Evolutionary conservation across 1,140 invertebrate genomes (phyloP).

Genomic region (Drosophila teissieri): DNA sequence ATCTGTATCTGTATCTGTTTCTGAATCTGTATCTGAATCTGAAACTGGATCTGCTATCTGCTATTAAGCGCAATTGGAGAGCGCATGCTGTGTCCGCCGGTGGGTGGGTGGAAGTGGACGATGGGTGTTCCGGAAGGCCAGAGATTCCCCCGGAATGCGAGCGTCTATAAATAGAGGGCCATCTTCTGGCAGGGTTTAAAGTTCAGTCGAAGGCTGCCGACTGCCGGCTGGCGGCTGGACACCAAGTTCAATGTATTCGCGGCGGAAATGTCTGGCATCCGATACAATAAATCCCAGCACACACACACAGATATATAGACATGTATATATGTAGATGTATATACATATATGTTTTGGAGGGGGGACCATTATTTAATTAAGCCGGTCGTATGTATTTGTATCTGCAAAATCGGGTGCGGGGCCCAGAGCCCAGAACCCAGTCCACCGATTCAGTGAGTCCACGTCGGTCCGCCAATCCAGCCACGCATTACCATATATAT

Average conservation of each 20-base stretch:
- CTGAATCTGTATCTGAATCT: slow-evolving; percentile 3
- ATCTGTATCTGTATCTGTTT: slow-evolving; percentile 14
- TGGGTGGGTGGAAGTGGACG: slow-evolving; percentile 1
- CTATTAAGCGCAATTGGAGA: slow-evolving; percentile 35
- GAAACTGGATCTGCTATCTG: background rate
- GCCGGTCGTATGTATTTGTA: slow-evolving; percentile 33
- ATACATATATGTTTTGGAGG: slow-evolving; percentile 1
- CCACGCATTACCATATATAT: slow-evolving; percentile 12
- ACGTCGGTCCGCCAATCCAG: slow-evolving; percentile 48
- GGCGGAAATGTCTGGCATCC: slow-evolving; percentile 69
- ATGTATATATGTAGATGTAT: background rate
- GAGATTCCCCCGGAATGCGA: slow-evolving; percentile 9
- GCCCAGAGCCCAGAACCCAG: slow-evolving; percentile 11
- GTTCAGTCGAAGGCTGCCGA: background rate
- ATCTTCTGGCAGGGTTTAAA: slow-evolving; percentile 7
- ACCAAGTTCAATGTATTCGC: slow-evolving; percentile 37
- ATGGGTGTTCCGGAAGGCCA: slow-evolving; percentile 31
- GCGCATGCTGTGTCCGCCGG: background rate
- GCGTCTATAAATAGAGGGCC: background rate
- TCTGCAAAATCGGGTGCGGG: slow-evolving; percentile 44
- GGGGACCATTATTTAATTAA: slow-evolving; percentile 73
- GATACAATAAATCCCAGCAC: slow-evolving; percentile 22
- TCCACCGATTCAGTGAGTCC: slow-evolving; percentile 53
- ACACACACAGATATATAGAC: background rate
- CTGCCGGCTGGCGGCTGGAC: background rate